Evolutionary conservation across 35 echinoderm and acorn worm species (phyloP), one percentile per base, ranked within the genome.

Genomic region (Apostichopus californicus): DNA sequence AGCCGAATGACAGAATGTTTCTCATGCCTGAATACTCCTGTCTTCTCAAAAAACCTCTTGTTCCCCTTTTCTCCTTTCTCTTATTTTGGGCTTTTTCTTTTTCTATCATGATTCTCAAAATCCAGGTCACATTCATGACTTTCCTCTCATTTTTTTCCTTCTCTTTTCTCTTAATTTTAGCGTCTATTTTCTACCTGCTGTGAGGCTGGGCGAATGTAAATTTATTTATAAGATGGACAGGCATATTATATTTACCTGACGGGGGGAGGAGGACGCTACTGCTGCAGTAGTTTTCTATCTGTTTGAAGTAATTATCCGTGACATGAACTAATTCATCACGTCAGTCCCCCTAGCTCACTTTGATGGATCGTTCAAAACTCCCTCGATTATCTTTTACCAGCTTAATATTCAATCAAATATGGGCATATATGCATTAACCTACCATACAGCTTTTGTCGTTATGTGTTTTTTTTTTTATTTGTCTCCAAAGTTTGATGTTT

Each of bases 61-160:
- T 46, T 46, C 34, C 34, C 2, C 11, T 68, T 68, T 68, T 68
- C 64, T 68, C 64, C 64, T 68, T 68, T 68, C 64, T 68, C 8
- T 68, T 68, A 8, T 68, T 68, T 68, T 9, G 34, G 2, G 34
- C 34, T 46, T 46, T 3, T 46, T 20, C 22, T 75, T 75, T 0
- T 5, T 1, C 15, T 6, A 75, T 75, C 17, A 46, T 46, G 34
- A 46, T 46, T 46, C 34, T 46, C 7, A 18, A 75, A 75, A 75
- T 75, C 71, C 71, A 22, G 71, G 71, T 75, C 71, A 75, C 71
- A n/a, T 75, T n/a, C 71, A 75, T 75, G 71, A 75, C 71, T 75
- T 21, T 18, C 18, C 18, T 18, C 64, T 9, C 18, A 68, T 14
- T 68, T 68, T 68, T 68, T 68, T 1, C 18, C 18, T 68, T 68